Percentiles rank a stretch among this genome's conserved stretches.
These are phyloP conservation scores for Artibeus jamaicensis DNA, from an alignment of 2,797 vertebrate species.

Conservation along the genomic window DNA sequence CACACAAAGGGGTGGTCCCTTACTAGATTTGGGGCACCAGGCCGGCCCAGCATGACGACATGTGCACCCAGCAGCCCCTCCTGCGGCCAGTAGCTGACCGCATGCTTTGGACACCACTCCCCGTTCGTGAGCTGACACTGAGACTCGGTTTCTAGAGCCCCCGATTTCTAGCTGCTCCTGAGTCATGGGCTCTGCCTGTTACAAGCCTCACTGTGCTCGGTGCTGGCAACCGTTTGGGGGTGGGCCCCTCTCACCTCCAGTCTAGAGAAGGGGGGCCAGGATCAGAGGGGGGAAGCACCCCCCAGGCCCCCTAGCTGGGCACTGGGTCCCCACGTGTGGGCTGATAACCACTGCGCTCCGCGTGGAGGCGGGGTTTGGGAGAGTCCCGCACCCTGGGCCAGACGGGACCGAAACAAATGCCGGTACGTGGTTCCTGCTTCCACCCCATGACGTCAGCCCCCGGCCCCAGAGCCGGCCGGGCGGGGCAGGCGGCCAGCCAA, in stretches of 20 bases:
- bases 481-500: neutral
- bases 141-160: rapidly evolving
- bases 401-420: rapidly evolving
- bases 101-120: rapidly evolving
- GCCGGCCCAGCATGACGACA: rapidly evolving
- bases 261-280: neutral
- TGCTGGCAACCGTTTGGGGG: rapidly evolving
- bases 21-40: rapidly evolving
- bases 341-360: rapidly evolving
- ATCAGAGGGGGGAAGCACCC: neutral
- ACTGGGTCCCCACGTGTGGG: rapidly evolving
- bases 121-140: rapidly evolving
- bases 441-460: rapidly evolving
- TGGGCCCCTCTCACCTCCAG: rapidly evolving
- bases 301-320: neutral
- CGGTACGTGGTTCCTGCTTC: rapidly evolving
- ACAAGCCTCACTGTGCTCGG: rapidly evolving
- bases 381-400: rapidly evolving
- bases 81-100: rapidly evolving
- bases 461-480: neutral
- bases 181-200: rapidly evolving
- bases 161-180: rapidly evolving
- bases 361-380: rapidly evolving
- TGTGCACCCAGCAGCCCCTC: rapidly evolving
- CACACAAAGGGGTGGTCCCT: rapidly evolving